Conservation (phyloP, 2,797 vertebrate species). For the Acestrorhynchus altus region DNA sequence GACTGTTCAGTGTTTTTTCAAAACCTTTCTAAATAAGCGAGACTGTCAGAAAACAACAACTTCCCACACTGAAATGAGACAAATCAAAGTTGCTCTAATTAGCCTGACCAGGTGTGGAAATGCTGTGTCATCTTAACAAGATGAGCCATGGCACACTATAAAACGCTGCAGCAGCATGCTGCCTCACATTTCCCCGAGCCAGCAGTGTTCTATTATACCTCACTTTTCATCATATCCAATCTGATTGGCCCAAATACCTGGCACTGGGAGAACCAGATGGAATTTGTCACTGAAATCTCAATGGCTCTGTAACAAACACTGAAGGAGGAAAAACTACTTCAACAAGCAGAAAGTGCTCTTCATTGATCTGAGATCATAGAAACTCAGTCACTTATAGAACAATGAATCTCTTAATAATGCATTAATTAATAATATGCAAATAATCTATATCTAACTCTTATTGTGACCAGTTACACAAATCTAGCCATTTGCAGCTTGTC, state of each 20-base stretch:
- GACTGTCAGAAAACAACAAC: too few species aligned
- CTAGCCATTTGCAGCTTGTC: too few species aligned
- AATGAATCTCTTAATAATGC: too few species aligned
- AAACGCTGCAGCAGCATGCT: too few species aligned
- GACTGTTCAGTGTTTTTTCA: too few species aligned
- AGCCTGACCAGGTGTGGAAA: neutral
- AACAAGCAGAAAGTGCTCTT: neutral
- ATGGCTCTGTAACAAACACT: neutral
- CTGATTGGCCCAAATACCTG: neutral
- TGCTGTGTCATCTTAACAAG: conserved; percentile 16
- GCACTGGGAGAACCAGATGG: neutral
- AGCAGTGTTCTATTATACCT: neutral
- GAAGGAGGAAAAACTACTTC: neutral
- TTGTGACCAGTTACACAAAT: too few species aligned
- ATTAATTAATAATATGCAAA: too few species aligned
- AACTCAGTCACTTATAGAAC: too few species aligned
- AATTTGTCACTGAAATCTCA: neutral
- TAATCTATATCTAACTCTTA: too few species aligned
- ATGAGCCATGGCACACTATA: neutral
- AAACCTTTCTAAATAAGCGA: too few species aligned
- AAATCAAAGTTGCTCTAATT: neutral
- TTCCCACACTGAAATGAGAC: neutral
- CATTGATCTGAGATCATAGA: neutral
- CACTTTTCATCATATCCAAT: neutral
- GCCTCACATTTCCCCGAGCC: neutral